These are phyloP conservation scores for Galbula dea DNA, from an alignment of 2,113 vertebrate genomes.

Conservation along the genomic window DNA sequence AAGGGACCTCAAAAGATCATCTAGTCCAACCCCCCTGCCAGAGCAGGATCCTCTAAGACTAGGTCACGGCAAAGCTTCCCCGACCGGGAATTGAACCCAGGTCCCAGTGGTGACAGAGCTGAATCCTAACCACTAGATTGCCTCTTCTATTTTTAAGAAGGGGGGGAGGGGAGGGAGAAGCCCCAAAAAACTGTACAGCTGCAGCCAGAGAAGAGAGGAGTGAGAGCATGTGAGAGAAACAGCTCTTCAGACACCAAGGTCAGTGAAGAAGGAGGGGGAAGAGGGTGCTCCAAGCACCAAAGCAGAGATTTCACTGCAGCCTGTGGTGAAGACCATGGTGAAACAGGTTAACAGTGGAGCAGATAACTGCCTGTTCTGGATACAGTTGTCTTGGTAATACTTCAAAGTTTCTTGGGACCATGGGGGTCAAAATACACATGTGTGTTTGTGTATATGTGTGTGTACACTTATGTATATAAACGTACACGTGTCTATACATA, in stretches of 20 bases:
- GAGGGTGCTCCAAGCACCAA: not conserved
- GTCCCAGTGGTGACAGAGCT: no score
- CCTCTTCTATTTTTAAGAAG: not conserved
- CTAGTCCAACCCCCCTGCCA: no score
- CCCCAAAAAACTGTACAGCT: not conserved
- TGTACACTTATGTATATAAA: not conserved
- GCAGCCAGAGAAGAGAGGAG: not conserved
- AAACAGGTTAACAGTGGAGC: not conserved
- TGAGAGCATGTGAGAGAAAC: not conserved
- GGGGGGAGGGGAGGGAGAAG: no score
- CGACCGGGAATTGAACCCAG: no score
- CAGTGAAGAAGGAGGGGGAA: not conserved
- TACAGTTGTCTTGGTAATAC: not conserved
- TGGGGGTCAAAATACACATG: accelerated
- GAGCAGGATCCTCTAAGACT: no score
- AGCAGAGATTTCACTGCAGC: not conserved
- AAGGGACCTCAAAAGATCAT: no score
- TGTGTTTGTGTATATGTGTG: not conserved
- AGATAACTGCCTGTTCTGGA: not conserved
- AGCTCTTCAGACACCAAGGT: not conserved
- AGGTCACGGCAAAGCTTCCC: no score
- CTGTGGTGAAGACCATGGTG: not conserved
- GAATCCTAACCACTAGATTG: no score
- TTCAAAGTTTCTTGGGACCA: not conserved
- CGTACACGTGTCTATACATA: not conserved